Conservation (phyloP, 1,140 invertebrate species). For the Calliphora vicina region DNA sequence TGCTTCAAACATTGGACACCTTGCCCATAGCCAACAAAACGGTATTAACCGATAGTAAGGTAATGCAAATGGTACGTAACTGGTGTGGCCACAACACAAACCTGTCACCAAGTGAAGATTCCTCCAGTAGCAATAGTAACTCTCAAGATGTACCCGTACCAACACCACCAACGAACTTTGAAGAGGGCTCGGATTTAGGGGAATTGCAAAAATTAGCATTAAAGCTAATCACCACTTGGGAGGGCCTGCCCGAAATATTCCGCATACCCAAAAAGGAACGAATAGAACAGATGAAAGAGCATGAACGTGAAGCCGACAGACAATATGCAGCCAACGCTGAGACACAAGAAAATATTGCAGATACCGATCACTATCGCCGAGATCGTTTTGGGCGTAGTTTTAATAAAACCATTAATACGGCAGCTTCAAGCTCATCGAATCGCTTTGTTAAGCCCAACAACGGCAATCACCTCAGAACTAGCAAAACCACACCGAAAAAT, state of each 20-base stretch:
- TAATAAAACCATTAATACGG: background rate
- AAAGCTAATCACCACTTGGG: conserved; percentile 50
- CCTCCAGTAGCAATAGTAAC: conserved; percentile 37
- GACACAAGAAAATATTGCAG: conserved; percentile 42
- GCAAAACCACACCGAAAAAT: background rate
- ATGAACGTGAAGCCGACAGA: conserved; percentile 81
- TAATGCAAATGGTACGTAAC: conserved; percentile 81
- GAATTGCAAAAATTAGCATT: conserved; percentile 39
- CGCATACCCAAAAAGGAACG: conserved; percentile 95
- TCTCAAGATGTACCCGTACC: conserved; percentile 7
- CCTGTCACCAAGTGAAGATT: conserved; percentile 62
- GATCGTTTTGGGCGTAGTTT: conserved; percentile 60
- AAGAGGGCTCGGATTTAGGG: conserved; percentile 17
- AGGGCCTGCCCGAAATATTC: conserved; percentile 72
- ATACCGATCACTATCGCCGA: conserved; percentile 58
- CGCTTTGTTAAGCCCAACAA: conserved; percentile 34
- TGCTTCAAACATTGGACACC: conserved; percentile 80
- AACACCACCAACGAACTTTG: conserved; percentile 39
- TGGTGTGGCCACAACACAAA: conserved; percentile 67
- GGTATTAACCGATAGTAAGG: conserved; percentile 90
- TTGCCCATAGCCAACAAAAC: conserved; percentile 94
- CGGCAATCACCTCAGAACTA: background rate
- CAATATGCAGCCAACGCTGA: conserved; percentile 53
- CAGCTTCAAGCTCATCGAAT: background rate
- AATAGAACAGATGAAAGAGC: conserved; percentile 91